A percentile compares a stretch with the other conserved stretches of the same genome.
phyloP scores from a whole-genome alignment of 64 coral and sea anemone species.

The Trachythela sp. region DNA sequence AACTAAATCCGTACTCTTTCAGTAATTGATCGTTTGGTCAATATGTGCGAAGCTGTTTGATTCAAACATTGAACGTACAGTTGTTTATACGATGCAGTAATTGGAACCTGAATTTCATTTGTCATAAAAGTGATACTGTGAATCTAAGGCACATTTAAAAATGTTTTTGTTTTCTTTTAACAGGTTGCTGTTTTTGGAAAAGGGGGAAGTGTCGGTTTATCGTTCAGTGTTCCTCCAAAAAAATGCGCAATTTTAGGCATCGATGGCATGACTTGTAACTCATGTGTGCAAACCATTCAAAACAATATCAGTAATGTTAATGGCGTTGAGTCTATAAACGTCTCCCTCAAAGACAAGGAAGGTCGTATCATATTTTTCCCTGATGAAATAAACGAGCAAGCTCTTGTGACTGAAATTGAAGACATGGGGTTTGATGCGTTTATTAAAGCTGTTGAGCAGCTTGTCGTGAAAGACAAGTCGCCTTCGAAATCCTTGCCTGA shows the following conservation, averaged over 20 bases:
- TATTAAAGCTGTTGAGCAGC: background rate
- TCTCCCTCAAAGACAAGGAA: background rate
- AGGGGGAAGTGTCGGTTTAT: background rate
- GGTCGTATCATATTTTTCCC: constrained; percentile 8
- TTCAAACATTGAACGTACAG: too few species aligned
- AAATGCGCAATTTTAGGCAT: constrained; percentile 7
- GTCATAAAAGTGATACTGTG: too few species aligned
- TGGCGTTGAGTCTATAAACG: background rate
- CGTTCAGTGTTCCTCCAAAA: background rate
- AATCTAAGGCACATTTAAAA: too few species aligned
- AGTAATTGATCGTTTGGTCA: too few species aligned
- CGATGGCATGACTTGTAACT: constrained; percentile 10
- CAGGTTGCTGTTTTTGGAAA: background rate
- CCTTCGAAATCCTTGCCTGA: background rate
- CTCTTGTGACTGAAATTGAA: constrained; percentile 10
- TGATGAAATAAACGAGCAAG: background rate
- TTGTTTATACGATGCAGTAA: too few species aligned
- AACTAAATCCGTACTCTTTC: too few species aligned
- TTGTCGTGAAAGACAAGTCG: background rate
- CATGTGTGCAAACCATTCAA: constrained; percentile 6
- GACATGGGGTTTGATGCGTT: constrained; percentile 18
- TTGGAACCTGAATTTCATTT: too few species aligned
- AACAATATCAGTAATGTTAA: background rate
- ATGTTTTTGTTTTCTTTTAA: background rate
- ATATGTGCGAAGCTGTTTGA: too few species aligned